phyloP scores from a whole-genome alignment of 2,797 vertebrate genomes.

The Erethizon dorsatum region DNA sequence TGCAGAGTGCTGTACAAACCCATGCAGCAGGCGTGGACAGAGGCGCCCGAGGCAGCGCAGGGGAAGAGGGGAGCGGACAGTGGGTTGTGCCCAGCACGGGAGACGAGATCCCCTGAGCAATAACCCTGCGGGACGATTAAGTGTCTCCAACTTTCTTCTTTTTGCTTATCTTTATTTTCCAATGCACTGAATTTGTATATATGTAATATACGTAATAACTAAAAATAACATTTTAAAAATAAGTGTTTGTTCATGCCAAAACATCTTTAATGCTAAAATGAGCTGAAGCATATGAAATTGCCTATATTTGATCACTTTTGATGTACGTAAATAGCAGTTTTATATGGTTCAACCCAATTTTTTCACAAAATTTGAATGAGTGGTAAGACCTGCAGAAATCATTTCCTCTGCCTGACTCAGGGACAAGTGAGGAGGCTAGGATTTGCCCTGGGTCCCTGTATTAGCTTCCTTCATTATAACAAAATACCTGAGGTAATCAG shows the following conservation, averaged over 20 bases:
- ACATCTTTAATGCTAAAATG: not conserved
- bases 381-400: not conserved
- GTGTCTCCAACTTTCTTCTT: not conserved
- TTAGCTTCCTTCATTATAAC: not conserved
- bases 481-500: not conserved
- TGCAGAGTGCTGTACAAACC: not conserved
- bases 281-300: not conserved
- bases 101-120: rapidly evolving
- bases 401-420: not conserved
- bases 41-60: not conserved
- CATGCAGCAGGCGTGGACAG: rapidly evolving
- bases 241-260: slow-evolving; percentile 47
- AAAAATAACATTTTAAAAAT: slow-evolving; percentile 54
- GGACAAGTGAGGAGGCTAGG: not conserved
- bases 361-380: not conserved
- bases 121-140: rapidly evolving
- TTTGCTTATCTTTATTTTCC: not conserved
- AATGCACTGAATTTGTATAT: not conserved
- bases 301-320: slow-evolving; percentile 29
- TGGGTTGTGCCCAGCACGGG: rapidly evolving
- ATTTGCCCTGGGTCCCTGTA: not conserved
- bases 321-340: slow-evolving; percentile 47
- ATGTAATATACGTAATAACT: not conserved
- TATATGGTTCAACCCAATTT: not conserved
- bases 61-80: rapidly evolving